Conservation (phyloP, 2,797 vertebrate genomes). For the Rallus crepitans region DNA sequence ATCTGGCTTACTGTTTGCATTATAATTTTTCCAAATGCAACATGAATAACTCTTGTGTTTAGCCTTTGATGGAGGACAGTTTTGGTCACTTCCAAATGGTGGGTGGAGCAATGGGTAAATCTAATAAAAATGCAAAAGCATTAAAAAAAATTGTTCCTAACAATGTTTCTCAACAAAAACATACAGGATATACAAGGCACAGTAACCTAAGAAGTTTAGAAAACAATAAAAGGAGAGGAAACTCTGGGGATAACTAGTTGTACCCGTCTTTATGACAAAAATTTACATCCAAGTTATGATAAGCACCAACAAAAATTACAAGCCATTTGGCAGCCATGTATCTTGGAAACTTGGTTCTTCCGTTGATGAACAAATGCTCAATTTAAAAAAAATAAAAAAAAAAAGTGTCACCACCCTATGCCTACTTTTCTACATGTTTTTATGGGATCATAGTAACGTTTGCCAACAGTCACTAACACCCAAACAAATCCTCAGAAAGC, state of each 20-base stretch:
- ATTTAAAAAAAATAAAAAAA: neutral
- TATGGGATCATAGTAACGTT: neutral
- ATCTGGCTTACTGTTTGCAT: slow-evolving; percentile 51
- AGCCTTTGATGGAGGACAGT: slow-evolving; percentile 44
- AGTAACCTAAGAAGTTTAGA: neutral
- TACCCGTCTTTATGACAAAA: neutral
- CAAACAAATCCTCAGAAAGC: neutral
- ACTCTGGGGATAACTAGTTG: neutral
- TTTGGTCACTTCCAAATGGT: slow-evolving; percentile 21
- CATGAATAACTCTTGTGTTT: slow-evolving; percentile 24
- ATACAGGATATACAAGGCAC: neutral
- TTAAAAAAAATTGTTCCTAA: neutral
- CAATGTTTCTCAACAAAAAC: slow-evolving; percentile 7
- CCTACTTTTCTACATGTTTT: neutral
- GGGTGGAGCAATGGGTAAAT: neutral
- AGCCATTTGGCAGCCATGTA: neutral
- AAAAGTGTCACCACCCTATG: neutral
- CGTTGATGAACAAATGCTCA: neutral
- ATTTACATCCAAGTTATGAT: slow-evolving; percentile 5
- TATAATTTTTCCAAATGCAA: slow-evolving; percentile 56
- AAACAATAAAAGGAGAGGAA: neutral
- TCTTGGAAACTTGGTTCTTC: neutral
- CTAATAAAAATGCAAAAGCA: slow-evolving; percentile 26
- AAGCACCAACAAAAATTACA: neutral
- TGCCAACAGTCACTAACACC: neutral